Base-by-base conservation (phyloP, 2,888 invertebrate genomes). In the Anticlea derivata region DNA sequence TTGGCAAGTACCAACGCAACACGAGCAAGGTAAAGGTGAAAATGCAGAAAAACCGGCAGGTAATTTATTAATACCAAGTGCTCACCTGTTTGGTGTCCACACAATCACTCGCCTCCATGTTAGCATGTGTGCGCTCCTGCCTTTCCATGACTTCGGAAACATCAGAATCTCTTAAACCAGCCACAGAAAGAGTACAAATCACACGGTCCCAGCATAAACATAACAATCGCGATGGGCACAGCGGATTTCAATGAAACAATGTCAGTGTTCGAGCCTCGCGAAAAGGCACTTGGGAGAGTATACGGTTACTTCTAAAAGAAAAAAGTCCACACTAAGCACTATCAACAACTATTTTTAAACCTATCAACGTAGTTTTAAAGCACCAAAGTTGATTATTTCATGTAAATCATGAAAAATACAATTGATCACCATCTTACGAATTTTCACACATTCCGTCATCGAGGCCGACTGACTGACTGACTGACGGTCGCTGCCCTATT, bases 51-150 rank as follows among this genome's bases (percentile, higher is more conserved):
- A 80, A 84, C 88, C 88, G 88, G 89, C 85, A 46, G 56, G 29
- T 30, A 84, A 80, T 82, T 80, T n/a, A 74, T 56, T 61, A 55
- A 66, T 66, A 65, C n/a, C n/a, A 68, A 64, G 68, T 67, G 65
- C 88, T 91, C 92, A 93, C 93, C 93, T 93, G 93, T 92, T 92
- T 92, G 64, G 93, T 92, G 75, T 92, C 92, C 86, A 92, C 91
- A 74, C 89, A 90, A 80, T 93, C 93, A 68, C 87, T 85, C 73
- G 91, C 85, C 86, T 93, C 93, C 92, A 92, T 92, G 85, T 93
- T 93, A 81, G 83, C 83, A 78, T 89, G 84, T 83, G 86, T 83
- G 80, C 87, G 81, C 73, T 87, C 87, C 80, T 82, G 83, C 80
- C 85, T 80, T 77, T 86, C 84, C 89, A 90, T 89, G 70, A 69